Percentiles rank a stretch among this genome's conserved stretches.
Conservation (phyloP, 1,140 invertebrate species). For the Drosophila saltans region DNA sequence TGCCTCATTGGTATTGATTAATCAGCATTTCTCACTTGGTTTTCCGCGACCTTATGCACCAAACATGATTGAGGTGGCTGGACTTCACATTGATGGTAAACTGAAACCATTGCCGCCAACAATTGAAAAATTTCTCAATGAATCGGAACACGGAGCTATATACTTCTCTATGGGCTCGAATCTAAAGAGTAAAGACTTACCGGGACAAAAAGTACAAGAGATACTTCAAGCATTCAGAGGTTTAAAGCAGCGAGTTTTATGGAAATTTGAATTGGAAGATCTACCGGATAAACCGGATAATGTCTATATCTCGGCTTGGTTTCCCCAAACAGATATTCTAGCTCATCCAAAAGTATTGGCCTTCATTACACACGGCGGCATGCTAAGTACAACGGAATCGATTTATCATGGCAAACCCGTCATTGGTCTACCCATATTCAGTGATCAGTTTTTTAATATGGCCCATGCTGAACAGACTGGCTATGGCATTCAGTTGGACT, state of each 20-base stretch:
- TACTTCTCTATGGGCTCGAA: conserved; percentile 85
- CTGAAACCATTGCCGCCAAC: conserved; percentile 71
- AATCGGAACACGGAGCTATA: conserved; percentile 84
- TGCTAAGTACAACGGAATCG: conserved; percentile 85
- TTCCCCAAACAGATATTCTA: conserved; percentile 86
- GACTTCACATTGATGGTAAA: conserved; percentile 81
- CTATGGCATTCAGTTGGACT: conserved; percentile 53
- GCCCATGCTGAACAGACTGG: conserved; percentile 51
- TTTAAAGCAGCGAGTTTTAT: conserved; percentile 85
- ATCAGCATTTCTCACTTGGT: conserved; percentile 83
- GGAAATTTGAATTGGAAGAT: conserved; percentile 85
- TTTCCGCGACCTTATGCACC: conserved; percentile 82
- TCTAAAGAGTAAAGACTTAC: conserved; percentile 63
- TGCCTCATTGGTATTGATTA: conserved; percentile 84
- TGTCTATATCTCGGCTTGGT: conserved; percentile 85
- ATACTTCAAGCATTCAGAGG: conserved; percentile 84
- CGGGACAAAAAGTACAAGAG: conserved; percentile 78
- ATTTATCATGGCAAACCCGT: conserved; percentile 86
- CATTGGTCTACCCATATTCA: conserved; percentile 86
- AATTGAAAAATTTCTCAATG: conserved; percentile 72
- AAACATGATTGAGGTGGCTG: conserved; percentile 84
- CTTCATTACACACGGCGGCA: conserved; percentile 87
- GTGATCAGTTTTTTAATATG: conserved; percentile 84
- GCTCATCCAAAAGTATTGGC: conserved; percentile 85
- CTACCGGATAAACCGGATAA: conserved; percentile 84